A percentile compares a stretch with the other conserved stretches of the same genome.
Evolutionary conservation across 2,888 invertebrate genomes (phyloP).

Genomic region (Cheilosia vulpina): DNA sequence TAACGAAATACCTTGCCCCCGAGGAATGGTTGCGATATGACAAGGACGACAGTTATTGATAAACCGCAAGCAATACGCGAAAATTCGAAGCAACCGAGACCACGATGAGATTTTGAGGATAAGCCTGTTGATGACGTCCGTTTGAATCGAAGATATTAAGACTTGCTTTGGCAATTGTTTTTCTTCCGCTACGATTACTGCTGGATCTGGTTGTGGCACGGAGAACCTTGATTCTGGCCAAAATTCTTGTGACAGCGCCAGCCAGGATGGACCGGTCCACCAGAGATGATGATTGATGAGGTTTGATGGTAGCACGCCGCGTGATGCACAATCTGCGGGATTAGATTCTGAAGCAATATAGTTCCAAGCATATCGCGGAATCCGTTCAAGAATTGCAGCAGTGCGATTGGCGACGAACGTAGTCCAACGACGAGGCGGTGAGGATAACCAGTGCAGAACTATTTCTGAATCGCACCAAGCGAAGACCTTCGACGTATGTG

Average conservation of each 20-base stretch:
- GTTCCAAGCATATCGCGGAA: background rate
- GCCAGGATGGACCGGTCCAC: background rate
- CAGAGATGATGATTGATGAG: background rate
- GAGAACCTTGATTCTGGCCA: conserved; percentile 1
- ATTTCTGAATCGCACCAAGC: too few species aligned
- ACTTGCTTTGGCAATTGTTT: background rate
- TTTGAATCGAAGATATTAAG: background rate
- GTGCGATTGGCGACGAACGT: too few species aligned
- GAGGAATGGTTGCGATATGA: too few species aligned
- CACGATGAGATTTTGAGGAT: background rate
- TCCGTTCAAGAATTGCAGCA: too few species aligned
- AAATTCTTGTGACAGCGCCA: conserved; percentile 2
- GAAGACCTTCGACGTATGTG: too few species aligned
- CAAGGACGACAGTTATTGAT: background rate
- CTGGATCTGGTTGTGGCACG: too few species aligned
- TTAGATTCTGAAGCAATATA: background rate
- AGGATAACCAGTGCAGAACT: too few species aligned
- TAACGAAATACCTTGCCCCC: too few species aligned
- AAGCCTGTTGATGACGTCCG: background rate
- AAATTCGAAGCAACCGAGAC: conserved; percentile 1
- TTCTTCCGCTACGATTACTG: too few species aligned
- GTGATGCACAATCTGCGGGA: conserved; percentile 13
- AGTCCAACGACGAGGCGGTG: too few species aligned
- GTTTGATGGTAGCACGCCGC: conserved; percentile 18
- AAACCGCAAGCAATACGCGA: conserved; percentile 2